These are phyloP conservation scores for Pollenia labialis DNA, from an alignment of 2,888 invertebrate genomes.

Conservation along the genomic window DNA sequence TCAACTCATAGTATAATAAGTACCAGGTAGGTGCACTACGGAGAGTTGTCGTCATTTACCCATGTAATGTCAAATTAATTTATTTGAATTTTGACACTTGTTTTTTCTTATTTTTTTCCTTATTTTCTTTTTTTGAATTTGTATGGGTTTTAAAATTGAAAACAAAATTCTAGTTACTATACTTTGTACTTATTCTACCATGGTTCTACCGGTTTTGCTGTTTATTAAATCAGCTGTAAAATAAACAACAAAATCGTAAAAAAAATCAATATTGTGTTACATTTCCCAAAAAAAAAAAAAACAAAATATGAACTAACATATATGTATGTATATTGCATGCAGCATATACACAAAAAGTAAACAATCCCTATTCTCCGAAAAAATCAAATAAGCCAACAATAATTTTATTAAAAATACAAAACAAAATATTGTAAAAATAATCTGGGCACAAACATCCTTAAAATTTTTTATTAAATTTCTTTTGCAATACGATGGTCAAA, in stretches of 20 bases:
- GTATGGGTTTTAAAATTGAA: too few relatives aligned
- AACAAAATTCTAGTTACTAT: too few relatives aligned
- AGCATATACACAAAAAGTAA: background rate
- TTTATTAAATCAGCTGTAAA: slow-evolving; percentile 35
- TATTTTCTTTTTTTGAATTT: too few relatives aligned
- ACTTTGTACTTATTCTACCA: too few relatives aligned
- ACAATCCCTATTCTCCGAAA: background rate
- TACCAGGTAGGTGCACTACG: too few relatives aligned
- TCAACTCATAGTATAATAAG: too few relatives aligned
- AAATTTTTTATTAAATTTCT: slow-evolving; percentile 47
- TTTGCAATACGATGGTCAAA: slow-evolving; percentile 40
- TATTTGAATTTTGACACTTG: too few relatives aligned
- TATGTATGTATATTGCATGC: background rate
- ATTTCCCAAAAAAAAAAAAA: background rate
- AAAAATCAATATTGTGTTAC: background rate
- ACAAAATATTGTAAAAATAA: slow-evolving; percentile 14
- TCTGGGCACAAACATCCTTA: slow-evolving; percentile 5
- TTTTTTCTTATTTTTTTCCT: too few relatives aligned
- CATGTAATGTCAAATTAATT: too few relatives aligned
- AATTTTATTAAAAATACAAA: slow-evolving; percentile 38
- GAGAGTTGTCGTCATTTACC: too few relatives aligned
- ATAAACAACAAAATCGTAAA: slow-evolving; percentile 20
- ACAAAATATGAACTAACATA: background rate
- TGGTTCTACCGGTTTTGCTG: too few relatives aligned
- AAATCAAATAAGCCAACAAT: slow-evolving; percentile 30